phyloP scores from a whole-genome alignment of 2,888 invertebrate genomes.

The Tubulanus polymorphus region DNA sequence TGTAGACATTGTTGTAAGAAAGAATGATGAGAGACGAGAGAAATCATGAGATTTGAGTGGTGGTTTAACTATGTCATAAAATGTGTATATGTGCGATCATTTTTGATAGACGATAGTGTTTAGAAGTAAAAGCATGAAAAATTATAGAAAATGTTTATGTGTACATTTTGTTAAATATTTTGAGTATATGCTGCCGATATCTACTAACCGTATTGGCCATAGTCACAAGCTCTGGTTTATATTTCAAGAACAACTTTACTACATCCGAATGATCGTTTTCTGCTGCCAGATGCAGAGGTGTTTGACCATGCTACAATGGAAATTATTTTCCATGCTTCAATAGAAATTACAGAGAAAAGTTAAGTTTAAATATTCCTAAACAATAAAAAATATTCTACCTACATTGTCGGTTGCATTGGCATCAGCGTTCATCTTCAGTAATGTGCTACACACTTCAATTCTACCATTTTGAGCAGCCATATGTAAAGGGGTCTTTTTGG shows the following conservation, averaged over 20 bases:
- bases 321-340: neutral
- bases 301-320: constrained; percentile 69
- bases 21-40: no score
- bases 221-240: constrained; percentile 75
- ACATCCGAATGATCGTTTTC: constrained; percentile 98
- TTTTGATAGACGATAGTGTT: no score
- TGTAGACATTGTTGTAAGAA: no score
- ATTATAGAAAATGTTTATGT: no score
- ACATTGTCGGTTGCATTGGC: constrained; percentile 85
- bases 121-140: no score
- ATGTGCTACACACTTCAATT: constrained; percentile 86
- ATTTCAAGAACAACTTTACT: constrained; percentile 90
- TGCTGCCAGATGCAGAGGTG: constrained; percentile 94
- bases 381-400: no score
- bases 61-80: no score
- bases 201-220: constrained; percentile 77
- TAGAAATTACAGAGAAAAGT: no score
- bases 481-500: constrained; percentile 96
- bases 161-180: no score
- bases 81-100: no score
- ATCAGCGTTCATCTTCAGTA: constrained; percentile 88
- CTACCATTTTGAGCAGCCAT: constrained; percentile 95
- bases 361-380: no score
- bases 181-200: neutral
- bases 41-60: no score